Evolutionary conservation across 2,113 vertebrate species (phyloP).

Genomic region (Pomatostomus ruficeps): DNA sequence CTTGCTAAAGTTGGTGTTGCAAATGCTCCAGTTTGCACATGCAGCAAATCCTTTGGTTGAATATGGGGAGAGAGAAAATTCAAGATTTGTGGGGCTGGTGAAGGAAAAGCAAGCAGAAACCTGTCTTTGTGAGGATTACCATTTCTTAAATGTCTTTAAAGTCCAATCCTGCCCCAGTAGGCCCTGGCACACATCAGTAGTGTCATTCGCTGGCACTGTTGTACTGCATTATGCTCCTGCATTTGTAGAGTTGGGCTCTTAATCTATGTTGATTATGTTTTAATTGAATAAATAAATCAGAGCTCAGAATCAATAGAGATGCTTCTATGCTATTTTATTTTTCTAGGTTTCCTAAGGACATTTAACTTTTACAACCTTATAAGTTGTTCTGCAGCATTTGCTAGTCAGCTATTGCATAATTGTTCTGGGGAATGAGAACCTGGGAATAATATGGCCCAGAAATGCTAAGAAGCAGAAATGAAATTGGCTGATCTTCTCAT

Average conservation of each 20-base stretch:
- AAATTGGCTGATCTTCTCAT: neutral
- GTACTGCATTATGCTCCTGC: neutral
- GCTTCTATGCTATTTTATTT: conserved; percentile 21
- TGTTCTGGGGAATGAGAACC: conserved; percentile 38
- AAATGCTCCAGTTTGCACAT: neutral
- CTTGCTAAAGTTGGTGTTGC: neutral
- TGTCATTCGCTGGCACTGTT: neutral
- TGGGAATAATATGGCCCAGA: conserved; percentile 54
- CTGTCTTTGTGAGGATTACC: neutral
- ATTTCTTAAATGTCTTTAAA: neutral
- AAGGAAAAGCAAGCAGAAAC: neutral
- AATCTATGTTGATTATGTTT: conserved; percentile 39
- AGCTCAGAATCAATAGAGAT: conserved; percentile 26
- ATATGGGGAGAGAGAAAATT: neutral
- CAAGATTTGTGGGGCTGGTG: neutral
- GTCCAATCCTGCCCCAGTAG: neutral
- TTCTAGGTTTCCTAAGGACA: conserved; percentile 51
- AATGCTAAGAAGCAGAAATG: conserved; percentile 47
- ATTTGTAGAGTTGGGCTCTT: conserved; percentile 1
- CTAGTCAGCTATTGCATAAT: conserved; percentile 34
- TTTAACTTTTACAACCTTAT: conserved; percentile 54
- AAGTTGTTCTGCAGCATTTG: conserved; percentile 34
- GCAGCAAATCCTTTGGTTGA: neutral
- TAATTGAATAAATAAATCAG: conserved; percentile 52
- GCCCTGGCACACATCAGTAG: neutral